A percentile compares a stretch with the other conserved stretches of the same genome.
phyloP scores from a whole-genome alignment of 1,140 invertebrate genomes.

The Centruroides sculpturatus region DNA sequence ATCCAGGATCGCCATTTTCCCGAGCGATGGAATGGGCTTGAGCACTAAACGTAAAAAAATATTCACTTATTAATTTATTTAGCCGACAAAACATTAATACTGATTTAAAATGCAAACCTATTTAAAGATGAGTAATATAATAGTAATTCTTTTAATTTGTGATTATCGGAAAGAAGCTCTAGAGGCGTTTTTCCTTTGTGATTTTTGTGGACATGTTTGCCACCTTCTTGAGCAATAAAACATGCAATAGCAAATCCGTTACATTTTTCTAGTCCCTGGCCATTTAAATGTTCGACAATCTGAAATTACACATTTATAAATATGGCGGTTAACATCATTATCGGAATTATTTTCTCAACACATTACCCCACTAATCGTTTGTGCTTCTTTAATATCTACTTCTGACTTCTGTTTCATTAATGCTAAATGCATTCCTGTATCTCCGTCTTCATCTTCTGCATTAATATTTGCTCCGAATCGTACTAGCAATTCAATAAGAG shows the following conservation, averaged over 20 bases:
- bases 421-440: constrained; percentile 67
- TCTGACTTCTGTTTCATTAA: constrained; percentile 31
- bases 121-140: background rate
- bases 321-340: no score
- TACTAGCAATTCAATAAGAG: constrained; percentile 63
- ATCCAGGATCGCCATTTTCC: background rate
- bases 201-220: constrained; percentile 24
- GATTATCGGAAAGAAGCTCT: constrained; percentile 20
- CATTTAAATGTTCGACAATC: no score
- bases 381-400: no score
- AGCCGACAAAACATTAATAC: background rate
- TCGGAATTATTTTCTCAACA: no score
- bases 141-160: no score
- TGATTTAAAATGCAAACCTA: background rate
- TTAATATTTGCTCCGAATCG: constrained; percentile 51
- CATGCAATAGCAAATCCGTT: constrained; percentile 49
- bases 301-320: no score
- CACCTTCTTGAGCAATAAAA: constrained; percentile 37
- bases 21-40: constrained; percentile 12
- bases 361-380: no score
- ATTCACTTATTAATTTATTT: background rate
- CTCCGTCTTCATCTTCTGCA: constrained; percentile 68
- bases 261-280: constrained; percentile 27
- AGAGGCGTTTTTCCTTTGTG: constrained; percentile 27
- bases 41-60: background rate